Conservation (phyloP, 2,888 invertebrate genomes). For the Drosophila atripex region DNA sequence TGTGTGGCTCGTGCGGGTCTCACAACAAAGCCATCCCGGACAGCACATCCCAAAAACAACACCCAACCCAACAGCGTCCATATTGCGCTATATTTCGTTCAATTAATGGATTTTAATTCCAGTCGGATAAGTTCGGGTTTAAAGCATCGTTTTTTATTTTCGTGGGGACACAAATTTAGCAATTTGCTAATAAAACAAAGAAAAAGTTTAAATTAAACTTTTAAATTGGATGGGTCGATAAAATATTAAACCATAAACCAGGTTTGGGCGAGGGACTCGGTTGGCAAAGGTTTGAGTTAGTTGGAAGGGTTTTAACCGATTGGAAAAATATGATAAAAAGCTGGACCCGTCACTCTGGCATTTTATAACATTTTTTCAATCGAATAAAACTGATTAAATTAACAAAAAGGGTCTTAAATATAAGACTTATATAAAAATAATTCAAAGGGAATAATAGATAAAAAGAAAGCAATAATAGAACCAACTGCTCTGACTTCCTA, state of each 20-base stretch:
- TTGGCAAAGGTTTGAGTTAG: constrained; percentile 11
- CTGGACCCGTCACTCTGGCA: too few species aligned
- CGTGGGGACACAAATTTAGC: constrained; percentile 32
- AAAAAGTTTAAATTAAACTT: constrained; percentile 5
- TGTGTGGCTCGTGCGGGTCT: constrained; percentile 55
- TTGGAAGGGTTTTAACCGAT: constrained; percentile 12
- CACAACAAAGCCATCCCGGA: constrained; percentile 13
- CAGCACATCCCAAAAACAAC: constrained; percentile 21
- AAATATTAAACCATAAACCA: constrained; percentile 2
- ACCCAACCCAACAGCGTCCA: constrained; percentile 15
- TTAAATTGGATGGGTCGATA: constrained; percentile 11
- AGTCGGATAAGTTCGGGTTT: constrained; percentile 57
- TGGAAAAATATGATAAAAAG: constrained; percentile 13
- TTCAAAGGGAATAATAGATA: neutral
- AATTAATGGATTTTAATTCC: constrained; percentile 64
- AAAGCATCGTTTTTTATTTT: constrained; percentile 37
- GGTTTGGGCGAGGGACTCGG: constrained; percentile 4
- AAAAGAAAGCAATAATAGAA: neutral
- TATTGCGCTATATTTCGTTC: constrained; percentile 47
- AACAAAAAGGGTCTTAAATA: constrained; percentile 7
- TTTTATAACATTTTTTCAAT: too few species aligned
- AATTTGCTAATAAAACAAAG: constrained; percentile 21
- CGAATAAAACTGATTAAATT: constrained; percentile 10
- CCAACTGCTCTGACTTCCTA: neutral
- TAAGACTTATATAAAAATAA: too few species aligned